Conservation (phyloP, 2,113 vertebrate genomes). For the Lethenteron camtschaticum region DNA sequence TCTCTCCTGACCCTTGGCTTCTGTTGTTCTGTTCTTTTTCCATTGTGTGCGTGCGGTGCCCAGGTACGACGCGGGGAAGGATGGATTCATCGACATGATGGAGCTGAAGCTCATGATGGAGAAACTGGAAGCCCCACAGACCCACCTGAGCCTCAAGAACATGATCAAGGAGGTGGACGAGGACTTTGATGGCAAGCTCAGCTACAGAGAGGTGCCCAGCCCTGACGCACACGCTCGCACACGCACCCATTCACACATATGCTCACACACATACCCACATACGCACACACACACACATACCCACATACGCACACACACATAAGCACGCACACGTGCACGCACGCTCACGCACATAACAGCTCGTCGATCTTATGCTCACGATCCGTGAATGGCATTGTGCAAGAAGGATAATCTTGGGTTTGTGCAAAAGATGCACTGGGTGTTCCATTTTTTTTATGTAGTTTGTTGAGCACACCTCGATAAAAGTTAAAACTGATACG, state of each 20-base stretch:
- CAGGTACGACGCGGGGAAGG: conserved; percentile 54
- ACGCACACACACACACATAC: not conserved
- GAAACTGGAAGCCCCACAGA: conserved; percentile 69
- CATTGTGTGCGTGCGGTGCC: not conserved
- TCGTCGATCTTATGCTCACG: too few relatives aligned
- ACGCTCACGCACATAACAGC: not conserved
- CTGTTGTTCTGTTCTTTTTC: not conserved
- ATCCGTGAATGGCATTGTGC: too few relatives aligned
- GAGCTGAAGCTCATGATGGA: conserved; percentile 97
- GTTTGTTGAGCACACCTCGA: not conserved
- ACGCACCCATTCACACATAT: not conserved
- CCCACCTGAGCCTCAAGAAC: conserved; percentile 70
- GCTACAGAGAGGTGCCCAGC: conserved; percentile 58
- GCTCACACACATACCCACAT: not conserved
- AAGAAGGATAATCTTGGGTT: too few relatives aligned
- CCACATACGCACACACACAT: not conserved
- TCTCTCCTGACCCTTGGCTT: not conserved
- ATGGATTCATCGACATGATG: conserved; percentile 80
- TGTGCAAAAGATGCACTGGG: too few relatives aligned
- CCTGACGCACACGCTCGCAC: not conserved
- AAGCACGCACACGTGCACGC: not conserved
- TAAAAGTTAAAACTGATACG: too few relatives aligned
- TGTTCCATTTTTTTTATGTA: too few relatives aligned
- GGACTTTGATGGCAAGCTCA: conserved; percentile 71
- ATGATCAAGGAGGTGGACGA: conserved; percentile 97